Percentiles rank a stretch among this genome's conserved stretches.
Evolutionary conservation across 92 coral and sea anemone species (phyloP).

Genomic region (Heteractis magnifica): DNA sequence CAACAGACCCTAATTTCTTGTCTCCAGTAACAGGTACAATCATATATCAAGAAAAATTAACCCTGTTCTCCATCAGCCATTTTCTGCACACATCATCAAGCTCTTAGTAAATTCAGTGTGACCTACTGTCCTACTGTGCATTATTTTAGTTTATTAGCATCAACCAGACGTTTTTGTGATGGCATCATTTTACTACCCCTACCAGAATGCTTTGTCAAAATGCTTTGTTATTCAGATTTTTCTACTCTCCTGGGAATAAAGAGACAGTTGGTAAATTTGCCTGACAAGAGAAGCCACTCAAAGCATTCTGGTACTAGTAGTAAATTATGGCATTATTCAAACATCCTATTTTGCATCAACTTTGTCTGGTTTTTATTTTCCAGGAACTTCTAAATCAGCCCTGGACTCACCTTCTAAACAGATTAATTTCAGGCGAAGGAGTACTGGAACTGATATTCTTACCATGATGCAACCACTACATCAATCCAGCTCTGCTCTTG

Average conservation of each 20-base stretch:
- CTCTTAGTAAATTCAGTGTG: too few relatives aligned
- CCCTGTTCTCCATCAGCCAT: too few relatives aligned
- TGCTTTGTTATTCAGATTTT: too few relatives aligned
- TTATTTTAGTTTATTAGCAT: too few relatives aligned
- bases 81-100: too few relatives aligned
- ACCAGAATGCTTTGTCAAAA: too few relatives aligned
- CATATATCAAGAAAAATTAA: background rate
- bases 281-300: too few relatives aligned
- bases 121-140: too few relatives aligned
- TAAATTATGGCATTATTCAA: background rate
- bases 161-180: too few relatives aligned
- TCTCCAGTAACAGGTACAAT: conserved; percentile 60
- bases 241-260: too few relatives aligned
- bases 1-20: conserved; percentile 48
- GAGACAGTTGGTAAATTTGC: too few relatives aligned
- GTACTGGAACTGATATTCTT: conserved; percentile 58
- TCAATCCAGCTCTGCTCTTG: conserved; percentile 53
- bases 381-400: conserved; percentile 7
- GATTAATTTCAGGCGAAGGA: conserved; percentile 36
- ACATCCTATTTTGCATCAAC: background rate
- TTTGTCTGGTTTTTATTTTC: background rate
- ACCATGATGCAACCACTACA: conserved; percentile 66
- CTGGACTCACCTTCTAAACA: conserved; percentile 57
- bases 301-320: background rate
- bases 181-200: too few relatives aligned